phyloP scores from a whole-genome alignment of 2,113 vertebrate genomes.

The Aptenodytes patagonicus region DNA sequence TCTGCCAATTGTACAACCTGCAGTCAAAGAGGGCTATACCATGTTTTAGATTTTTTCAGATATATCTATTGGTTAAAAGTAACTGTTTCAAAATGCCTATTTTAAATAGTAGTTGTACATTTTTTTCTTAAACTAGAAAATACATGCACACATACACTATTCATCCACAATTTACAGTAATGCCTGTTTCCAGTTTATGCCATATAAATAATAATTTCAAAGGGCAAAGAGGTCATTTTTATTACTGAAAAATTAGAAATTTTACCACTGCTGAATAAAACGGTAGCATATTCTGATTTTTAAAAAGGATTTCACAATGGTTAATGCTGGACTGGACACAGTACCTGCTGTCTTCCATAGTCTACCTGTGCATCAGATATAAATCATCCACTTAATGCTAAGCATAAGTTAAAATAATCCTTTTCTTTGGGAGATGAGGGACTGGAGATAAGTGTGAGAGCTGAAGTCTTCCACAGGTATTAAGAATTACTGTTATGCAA shows the following conservation, averaged over 20 bases:
- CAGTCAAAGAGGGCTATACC: background rate
- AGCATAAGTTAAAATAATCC: background rate
- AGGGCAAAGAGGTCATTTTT: background rate
- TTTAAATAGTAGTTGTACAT: background rate
- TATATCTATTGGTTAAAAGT: background rate
- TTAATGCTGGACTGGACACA: background rate
- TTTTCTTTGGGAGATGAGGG: background rate
- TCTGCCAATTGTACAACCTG: background rate
- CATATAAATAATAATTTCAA: background rate
- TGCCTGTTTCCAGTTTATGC: background rate
- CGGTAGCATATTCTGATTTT: background rate
- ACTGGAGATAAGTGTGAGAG: background rate
- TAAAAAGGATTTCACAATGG: background rate
- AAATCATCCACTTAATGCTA: background rate
- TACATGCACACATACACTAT: background rate
- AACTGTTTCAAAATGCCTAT: background rate
- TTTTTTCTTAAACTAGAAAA: background rate
- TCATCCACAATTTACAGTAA: background rate
- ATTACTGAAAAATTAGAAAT: background rate
- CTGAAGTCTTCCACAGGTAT: background rate
- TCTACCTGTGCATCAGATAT: background rate
- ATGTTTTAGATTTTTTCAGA: background rate
- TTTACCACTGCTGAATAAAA: background rate
- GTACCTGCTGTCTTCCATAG: background rate
- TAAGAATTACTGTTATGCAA: background rate